A percentile compares a stretch with the other conserved stretches of the same genome.
Conservation (phyloP, 1,140 invertebrate genomes). For the Heliconius congener region DNA sequence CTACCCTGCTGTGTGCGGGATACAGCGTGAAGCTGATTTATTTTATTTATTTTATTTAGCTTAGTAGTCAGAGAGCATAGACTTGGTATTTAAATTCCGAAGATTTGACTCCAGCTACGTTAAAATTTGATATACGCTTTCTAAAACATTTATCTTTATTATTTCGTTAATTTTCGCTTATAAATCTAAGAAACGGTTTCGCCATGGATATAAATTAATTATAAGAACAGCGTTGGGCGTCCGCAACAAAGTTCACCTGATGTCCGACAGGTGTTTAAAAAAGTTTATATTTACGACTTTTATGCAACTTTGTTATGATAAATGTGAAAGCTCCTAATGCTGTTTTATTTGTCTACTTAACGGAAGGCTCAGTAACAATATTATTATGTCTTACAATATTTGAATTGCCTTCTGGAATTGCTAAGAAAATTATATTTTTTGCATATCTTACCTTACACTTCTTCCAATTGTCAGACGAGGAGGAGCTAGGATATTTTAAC, state of each 20-base stretch:
- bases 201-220: slow-evolving; percentile 29
- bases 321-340: slow-evolving; percentile 7
- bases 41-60: too few species aligned
- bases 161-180: slow-evolving; percentile 19
- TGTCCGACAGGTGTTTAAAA: slow-evolving; percentile 18
- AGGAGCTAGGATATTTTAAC: too few species aligned
- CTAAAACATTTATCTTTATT: background rate
- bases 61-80: too few species aligned
- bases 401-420: too few species aligned
- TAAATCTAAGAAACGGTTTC: slow-evolving; percentile 16
- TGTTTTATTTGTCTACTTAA: slow-evolving; percentile 8
- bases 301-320: background rate
- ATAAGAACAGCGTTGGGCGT: background rate
- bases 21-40: too few species aligned
- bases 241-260: slow-evolving; percentile 11
- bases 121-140: too few species aligned
- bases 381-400: background rate
- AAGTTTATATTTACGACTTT: slow-evolving; percentile 21
- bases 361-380: background rate
- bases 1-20: too few species aligned
- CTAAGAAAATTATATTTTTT: too few species aligned
- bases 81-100: too few species aligned
- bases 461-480: too few species aligned
- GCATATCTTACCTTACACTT: too few species aligned
- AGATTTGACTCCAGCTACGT: too few species aligned